phyloP scores from a whole-genome alignment of 2,113 vertebrate genomes.

The Merops nubicus region DNA sequence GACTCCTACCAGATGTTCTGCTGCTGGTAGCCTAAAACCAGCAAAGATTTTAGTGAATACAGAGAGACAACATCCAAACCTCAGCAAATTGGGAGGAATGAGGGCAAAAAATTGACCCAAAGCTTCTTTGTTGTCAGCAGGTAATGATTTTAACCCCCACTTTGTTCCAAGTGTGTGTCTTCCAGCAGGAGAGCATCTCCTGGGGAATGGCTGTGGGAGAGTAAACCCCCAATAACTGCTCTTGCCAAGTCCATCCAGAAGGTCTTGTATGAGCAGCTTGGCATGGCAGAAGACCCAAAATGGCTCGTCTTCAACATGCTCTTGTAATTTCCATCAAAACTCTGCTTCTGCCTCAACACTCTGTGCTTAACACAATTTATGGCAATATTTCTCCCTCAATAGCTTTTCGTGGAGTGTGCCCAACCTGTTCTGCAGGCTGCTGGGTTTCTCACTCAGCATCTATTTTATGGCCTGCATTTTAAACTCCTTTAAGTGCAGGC shows the following conservation, averaged over 20 bases:
- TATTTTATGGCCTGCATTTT: slow-evolving; percentile 60
- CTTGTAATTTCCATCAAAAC: slow-evolving; percentile 11
- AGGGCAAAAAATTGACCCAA: neutral
- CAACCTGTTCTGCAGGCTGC: slow-evolving; percentile 59
- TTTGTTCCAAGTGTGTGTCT: neutral
- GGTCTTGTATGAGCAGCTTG: neutral
- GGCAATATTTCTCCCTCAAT: slow-evolving; percentile 50
- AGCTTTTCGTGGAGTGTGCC: slow-evolving; percentile 34
- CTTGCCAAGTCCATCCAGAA: neutral
- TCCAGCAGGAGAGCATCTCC: neutral
- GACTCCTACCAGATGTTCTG: neutral
- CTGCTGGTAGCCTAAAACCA: neutral
- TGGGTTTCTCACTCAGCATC: slow-evolving; percentile 50
- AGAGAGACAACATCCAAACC: neutral
- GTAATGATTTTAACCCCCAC: neutral
- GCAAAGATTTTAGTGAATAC: too few species aligned
- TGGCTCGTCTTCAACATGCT: neutral
- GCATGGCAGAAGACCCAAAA: neutral
- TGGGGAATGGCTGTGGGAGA: neutral
- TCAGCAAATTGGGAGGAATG: neutral
- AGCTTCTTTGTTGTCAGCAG: neutral
- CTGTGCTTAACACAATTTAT: slow-evolving; percentile 48
- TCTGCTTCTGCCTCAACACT: neutral
- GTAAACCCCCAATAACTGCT: neutral
- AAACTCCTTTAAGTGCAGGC: slow-evolving; percentile 59